Conservation (phyloP, 2,113 vertebrate genomes). For the Psephotus haematonotus region DNA sequence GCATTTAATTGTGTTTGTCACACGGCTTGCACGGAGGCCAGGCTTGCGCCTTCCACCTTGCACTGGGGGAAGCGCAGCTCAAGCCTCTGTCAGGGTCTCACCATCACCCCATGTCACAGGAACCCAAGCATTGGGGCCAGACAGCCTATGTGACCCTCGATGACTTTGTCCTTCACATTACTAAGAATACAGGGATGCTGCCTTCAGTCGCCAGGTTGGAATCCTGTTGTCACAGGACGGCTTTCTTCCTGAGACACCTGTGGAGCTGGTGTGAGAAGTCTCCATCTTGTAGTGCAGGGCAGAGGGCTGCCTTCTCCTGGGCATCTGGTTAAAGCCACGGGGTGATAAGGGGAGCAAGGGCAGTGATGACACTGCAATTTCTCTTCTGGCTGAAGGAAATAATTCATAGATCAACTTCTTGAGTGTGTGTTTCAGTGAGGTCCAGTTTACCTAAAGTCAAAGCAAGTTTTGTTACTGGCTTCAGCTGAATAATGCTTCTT, state of each 20-base stretch:
- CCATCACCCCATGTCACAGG: rapidly evolving
- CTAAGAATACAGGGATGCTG: background rate
- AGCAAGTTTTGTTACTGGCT: background rate
- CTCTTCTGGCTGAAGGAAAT: background rate
- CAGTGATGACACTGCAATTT: background rate
- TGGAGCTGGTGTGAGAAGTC: rapidly evolving
- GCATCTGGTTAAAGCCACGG: too few relatives aligned
- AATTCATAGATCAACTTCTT: background rate
- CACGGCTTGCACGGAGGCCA: background rate
- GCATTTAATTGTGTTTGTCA: conserved; percentile 72
- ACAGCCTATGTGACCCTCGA: rapidly evolving
- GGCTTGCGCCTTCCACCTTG: background rate
- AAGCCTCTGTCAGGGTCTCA: background rate
- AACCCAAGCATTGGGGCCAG: background rate
- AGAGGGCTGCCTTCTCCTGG: background rate
- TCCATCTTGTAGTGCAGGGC: rapidly evolving
- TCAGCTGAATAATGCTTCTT: background rate
- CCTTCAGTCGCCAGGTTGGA: rapidly evolving
- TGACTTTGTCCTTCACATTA: background rate
- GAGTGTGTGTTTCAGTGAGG: background rate
- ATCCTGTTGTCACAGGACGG: background rate
- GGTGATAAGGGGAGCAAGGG: background rate
- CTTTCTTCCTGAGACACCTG: background rate
- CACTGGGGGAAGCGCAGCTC: background rate
- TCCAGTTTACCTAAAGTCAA: background rate